phyloP scores from a whole-genome alignment of 2,888 invertebrate species.

The Eupithecia subfuscata region DNA sequence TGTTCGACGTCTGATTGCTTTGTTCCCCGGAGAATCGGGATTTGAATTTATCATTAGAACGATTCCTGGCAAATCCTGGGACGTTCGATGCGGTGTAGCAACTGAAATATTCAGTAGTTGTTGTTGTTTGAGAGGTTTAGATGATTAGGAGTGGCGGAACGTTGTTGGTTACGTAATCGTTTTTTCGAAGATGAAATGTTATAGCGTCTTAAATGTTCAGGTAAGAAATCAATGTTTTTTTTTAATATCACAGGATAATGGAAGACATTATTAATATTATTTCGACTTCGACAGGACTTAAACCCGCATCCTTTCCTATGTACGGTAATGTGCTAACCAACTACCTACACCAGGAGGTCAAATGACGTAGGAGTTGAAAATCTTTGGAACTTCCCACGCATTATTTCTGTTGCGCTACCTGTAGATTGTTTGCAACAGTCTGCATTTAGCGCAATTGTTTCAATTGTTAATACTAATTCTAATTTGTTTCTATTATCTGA shows the following conservation, averaged over 20 bases:
- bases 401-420: too few species aligned
- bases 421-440: too few species aligned
- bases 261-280: background rate
- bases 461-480: too few species aligned
- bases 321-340: too few species aligned
- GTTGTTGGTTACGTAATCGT: background rate
- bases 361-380: too few species aligned
- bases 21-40: slow-evolving; percentile 70
- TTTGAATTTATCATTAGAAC: slow-evolving; percentile 81
- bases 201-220: background rate
- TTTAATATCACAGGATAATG: background rate
- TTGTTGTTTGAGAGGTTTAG: slow-evolving; percentile 58
- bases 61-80: slow-evolving; percentile 57
- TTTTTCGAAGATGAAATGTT: background rate
- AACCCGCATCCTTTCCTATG: too few species aligned
- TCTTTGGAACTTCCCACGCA: too few species aligned
- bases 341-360: too few species aligned
- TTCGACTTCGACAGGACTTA: background rate
- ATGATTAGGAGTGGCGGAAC: slow-evolving; percentile 55
- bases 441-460: too few species aligned
- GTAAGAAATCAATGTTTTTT: background rate
- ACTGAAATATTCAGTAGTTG: slow-evolving; percentile 73
- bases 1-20: slow-evolving; percentile 78
- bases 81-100: slow-evolving; percentile 59
- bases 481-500: too few species aligned